Base-by-base conservation (phyloP, 2,113 vertebrate genomes). In the Takifugu flavidus region DNA sequence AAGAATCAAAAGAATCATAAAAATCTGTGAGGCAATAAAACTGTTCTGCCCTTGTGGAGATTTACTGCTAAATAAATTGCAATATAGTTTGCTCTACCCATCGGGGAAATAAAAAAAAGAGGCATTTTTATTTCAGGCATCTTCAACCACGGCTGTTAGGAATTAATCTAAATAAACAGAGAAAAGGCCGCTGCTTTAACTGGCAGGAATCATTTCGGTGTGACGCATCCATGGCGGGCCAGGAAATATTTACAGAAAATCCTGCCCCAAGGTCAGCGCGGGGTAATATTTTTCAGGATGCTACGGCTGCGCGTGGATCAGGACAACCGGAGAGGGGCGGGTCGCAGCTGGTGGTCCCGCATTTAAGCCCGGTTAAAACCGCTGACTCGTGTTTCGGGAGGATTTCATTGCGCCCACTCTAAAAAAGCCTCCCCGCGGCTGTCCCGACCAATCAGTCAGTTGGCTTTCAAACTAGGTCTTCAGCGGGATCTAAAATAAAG, bases 341-440 rank as follows among this genome's bases (percentile, higher is more conserved):
- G 45, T 53, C 80, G 63, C 78, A 83, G 80, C 77, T 77, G 80
- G 70, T 64, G 56, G 59, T 53, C 59, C 52, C 29, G 27, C 62
- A 58, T 80, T 71, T 67, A 80, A 82, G 44, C 62, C 65, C 47
- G 49, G 45, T 57, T 68, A 77, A 65, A 79, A 71, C 53, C 12
- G 69, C 80, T 85, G 84, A 82, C 75, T 82, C 13, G 20, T 70
- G 70, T 74, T 80, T 78, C 74, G 71, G 61, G 53, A 71, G 68
- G 79, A 80, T 83, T 87, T 70, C 62, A 50, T 59, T 56, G 74
- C 75, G 65, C 54, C 70, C 59, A 47, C 49, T n/a, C 47, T 53
- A 62, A 80, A 77, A 78, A 74, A 65, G 28, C 46, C 29, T 61
- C 56, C 29, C 59, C 14, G 46, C 72, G 70, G 79, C 82, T 83